These are phyloP conservation scores for Plutomurus gul DNA, from an alignment of 1,140 invertebrate genomes.

Conservation along the genomic window DNA sequence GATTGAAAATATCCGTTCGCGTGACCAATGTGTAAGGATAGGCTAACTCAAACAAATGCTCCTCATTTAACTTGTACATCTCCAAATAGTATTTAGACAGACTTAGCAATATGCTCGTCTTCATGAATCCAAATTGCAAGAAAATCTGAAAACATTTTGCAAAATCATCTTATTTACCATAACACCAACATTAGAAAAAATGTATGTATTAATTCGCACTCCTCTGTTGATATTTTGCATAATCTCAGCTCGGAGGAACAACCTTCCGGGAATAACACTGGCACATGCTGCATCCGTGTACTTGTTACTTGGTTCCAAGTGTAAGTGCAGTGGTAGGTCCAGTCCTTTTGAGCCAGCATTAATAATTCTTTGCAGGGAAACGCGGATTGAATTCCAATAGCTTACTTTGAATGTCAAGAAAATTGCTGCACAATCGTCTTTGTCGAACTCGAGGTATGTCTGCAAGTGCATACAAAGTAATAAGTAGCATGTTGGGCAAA, in stretches of 20 bases:
- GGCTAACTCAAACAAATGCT: slow-evolving; percentile 31
- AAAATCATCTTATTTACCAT: background rate
- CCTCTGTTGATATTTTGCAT: slow-evolving; percentile 19
- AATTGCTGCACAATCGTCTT: background rate
- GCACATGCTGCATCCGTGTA: slow-evolving; percentile 10
- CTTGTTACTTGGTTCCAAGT: slow-evolving; percentile 12
- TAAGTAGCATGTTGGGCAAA: background rate
- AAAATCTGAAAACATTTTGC: slow-evolving; percentile 13
- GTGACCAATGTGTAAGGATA: slow-evolving; percentile 33
- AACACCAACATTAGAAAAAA: background rate
- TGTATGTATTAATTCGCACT: background rate
- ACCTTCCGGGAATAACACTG: background rate
- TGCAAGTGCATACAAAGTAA: background rate
- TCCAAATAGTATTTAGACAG: slow-evolving; percentile 30
- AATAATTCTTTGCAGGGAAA: background rate
- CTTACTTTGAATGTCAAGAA: slow-evolving; percentile 2
- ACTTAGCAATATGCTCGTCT: background rate
- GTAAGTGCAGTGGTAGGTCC: background rate
- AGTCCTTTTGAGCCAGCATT: background rate
- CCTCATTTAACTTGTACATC: slow-evolving; percentile 35
- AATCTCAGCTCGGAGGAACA: slow-evolving; percentile 39
- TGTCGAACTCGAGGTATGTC: slow-evolving; percentile 10
- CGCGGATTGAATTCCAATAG: background rate
- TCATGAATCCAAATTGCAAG: slow-evolving; percentile 23
- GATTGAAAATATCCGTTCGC: background rate